Evolutionary conservation across 2,113 vertebrate genomes (phyloP).

Genomic region (Poeciliopsis retropinna): DNA sequence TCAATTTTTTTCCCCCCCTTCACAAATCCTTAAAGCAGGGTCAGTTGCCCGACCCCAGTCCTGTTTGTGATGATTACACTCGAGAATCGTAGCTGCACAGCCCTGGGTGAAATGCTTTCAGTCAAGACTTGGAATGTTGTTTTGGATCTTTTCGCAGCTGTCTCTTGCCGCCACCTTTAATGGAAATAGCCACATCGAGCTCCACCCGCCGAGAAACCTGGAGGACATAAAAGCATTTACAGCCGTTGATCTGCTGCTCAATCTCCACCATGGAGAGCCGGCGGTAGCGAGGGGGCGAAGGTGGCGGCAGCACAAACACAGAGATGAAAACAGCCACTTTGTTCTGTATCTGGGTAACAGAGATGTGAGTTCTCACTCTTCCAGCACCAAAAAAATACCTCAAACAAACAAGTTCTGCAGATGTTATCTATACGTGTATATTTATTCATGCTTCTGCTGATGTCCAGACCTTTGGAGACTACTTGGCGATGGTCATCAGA

Average conservation of each 20-base stretch:
- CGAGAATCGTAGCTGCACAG: too few species aligned
- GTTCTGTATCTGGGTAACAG: conserved; percentile 88
- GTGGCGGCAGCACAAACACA: conserved; percentile 8
- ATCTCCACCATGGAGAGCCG: conserved; percentile 65
- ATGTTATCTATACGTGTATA: too few species aligned
- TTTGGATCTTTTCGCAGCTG: conserved; percentile 69
- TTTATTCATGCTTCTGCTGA: conserved; percentile 33
- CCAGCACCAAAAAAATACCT: too few species aligned
- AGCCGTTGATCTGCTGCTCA: conserved; percentile 85
- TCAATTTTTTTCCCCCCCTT: too few species aligned
- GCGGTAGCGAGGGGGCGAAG: background rate
- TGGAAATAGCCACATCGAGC: conserved; percentile 86
- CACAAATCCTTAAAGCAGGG: too few species aligned
- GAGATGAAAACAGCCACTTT: conserved; percentile 73
- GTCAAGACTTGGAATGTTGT: background rate
- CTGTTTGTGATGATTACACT: too few species aligned
- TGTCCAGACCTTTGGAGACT: conserved; percentile 81
- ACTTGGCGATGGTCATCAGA: conserved; percentile 86
- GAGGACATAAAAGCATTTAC: conserved; percentile 87
- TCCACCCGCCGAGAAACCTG: conserved; percentile 82
- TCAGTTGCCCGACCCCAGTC: too few species aligned
- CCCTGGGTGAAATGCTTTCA: background rate
- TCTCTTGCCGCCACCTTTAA: conserved; percentile 86
- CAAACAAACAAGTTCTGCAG: too few species aligned
- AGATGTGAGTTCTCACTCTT: conserved; percentile 70